Percentiles rank a stretch among this genome's conserved stretches.
These are phyloP conservation scores for Spilosoma lubricipeda DNA, from an alignment of 2,888 invertebrate species.

Conservation along the genomic window DNA sequence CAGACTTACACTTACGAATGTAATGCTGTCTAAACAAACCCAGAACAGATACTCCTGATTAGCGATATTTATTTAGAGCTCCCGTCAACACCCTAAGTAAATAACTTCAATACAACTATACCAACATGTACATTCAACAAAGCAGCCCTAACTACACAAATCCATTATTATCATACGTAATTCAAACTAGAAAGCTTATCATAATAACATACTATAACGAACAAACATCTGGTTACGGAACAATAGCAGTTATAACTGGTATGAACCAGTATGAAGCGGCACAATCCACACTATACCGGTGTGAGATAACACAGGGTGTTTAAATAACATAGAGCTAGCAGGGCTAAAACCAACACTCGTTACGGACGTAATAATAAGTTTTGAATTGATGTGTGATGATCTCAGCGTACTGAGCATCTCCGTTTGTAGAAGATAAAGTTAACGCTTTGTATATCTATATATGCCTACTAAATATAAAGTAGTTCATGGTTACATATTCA, in stretches of 20 bases:
- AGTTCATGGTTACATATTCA: too few species aligned
- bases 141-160: constrained; percentile 42
- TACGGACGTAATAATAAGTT: constrained; percentile 42
- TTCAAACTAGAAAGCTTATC: constrained; percentile 51
- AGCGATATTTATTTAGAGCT: constrained; percentile 19
- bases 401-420: constrained; percentile 6
- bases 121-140: constrained; percentile 33
- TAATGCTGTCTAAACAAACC: constrained; percentile 10
- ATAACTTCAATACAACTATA: constrained; percentile 17
- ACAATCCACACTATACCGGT: constrained; percentile 49
- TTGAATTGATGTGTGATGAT: constrained; percentile 26
- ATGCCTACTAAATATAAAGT: too few species aligned
- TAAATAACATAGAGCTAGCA: constrained; percentile 47
- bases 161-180: constrained; percentile 52
- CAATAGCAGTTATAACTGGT: constrained; percentile 41
- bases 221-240: constrained; percentile 47
- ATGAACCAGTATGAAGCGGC: constrained; percentile 41
- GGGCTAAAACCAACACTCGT: constrained; percentile 38
- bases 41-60: constrained; percentile 15
- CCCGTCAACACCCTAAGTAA: constrained; percentile 18
- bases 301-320: constrained; percentile 52
- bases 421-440: constrained; percentile 7
- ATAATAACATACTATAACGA: constrained; percentile 50
- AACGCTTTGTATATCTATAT: not conserved
- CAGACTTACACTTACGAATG: not conserved